Evolutionary conservation across 2,797 vertebrate species (phyloP).

Genomic region (Enteromius thamalakanensis): DNA sequence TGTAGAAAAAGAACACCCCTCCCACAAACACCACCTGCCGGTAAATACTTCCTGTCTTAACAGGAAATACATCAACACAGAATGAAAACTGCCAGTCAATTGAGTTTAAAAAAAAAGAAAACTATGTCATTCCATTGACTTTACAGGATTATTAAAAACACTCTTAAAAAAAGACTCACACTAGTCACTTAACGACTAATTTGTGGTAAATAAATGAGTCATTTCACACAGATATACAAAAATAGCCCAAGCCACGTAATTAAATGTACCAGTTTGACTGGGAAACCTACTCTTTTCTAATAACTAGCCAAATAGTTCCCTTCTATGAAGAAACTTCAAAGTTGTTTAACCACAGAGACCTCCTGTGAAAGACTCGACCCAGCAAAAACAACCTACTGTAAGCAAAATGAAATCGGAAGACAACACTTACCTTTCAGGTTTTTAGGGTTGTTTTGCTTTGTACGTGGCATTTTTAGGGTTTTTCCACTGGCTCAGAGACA

Average conservation of each 20-base stretch:
- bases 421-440: conserved; percentile 90
- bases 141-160: background rate
- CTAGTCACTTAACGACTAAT: background rate
- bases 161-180: background rate
- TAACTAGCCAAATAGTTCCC: background rate
- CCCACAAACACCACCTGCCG: background rate
- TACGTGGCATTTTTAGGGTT: conserved; percentile 88
- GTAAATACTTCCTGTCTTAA: background rate
- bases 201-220: background rate
- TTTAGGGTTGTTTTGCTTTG: conserved; percentile 97
- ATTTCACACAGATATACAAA: conserved; percentile 27
- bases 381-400: background rate
- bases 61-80: background rate
- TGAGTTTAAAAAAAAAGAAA: background rate
- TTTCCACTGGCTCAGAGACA: conserved; percentile 74
- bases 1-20: background rate
- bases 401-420: background rate
- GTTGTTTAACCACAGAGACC: background rate
- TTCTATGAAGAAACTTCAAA: background rate
- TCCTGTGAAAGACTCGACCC: background rate
- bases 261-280: background rate
- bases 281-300: background rate
- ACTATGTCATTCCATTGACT: background rate
- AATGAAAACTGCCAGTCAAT: background rate
- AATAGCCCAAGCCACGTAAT: conserved; percentile 45